Evolutionary conservation across 2,888 invertebrate genomes (phyloP), one percentile per base, ranked within the genome.

Genomic region (Cryptosula pallasiana): DNA sequence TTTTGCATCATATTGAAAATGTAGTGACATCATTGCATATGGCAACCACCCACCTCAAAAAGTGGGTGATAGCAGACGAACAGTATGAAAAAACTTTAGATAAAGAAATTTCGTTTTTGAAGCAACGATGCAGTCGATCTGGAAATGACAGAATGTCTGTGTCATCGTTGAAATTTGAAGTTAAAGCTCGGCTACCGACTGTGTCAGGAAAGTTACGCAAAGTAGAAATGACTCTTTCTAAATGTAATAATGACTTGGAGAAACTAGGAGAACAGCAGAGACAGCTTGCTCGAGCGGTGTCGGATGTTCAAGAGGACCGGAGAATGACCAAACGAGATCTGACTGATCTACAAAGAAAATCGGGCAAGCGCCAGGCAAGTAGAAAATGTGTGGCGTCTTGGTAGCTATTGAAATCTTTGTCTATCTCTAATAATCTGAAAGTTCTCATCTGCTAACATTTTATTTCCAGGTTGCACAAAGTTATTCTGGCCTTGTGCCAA

Each of bases 1-100:
- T 63, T n/a, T 34, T 63, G 9, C 63, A 63, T 63, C 63, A 63
- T 63, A 63, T 63, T 20, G 63, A 63, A n/a, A 63, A 63, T 63
- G 63, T 63, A 27, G 32, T 27, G 1, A 32, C 25, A 29, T 63
- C 25, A 5, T 27, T 63, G 32, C 63, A 63, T 13, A 63, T 29
- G 20, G 63, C 63, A 5, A 63, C 63, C 2, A 63, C 27, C 13
- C 9, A 34, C 32, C 32, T 63, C 2, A 63, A 63, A 63, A 63
- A 63, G n/a, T 63, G 63, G 63, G 63, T 63, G 13, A 63, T 63
- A 5, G 63, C 63, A 3, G 63, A 63, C n/a, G 63, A 63, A n/a
- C 63, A 63, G 32, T 63, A 63, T 27, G 63, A 63, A 27, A 63
- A 63, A 63, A 32, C 63, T 63, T n/a, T 63, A 32, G 63, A 63